phyloP scores from a whole-genome alignment of 2,888 invertebrate genomes.

The Phyto melanocephala region DNA sequence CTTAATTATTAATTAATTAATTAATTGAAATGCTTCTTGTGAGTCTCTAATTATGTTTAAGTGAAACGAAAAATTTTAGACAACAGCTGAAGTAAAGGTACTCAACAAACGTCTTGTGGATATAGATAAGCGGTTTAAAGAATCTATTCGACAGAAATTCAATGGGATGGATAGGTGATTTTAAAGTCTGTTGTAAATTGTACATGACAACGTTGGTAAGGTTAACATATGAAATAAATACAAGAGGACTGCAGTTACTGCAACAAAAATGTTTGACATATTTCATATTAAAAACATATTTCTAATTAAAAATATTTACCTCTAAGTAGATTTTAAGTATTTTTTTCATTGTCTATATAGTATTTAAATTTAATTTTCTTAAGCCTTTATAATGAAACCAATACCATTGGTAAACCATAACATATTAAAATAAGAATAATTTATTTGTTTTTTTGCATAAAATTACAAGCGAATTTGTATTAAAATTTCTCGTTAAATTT shows the following conservation, averaged over 20 bases:
- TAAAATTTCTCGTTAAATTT: too few relatives aligned
- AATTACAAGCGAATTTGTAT: too few relatives aligned
- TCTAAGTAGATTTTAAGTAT: background rate
- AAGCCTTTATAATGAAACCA: too few relatives aligned
- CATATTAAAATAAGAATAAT: too few relatives aligned
- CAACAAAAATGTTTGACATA: too few relatives aligned
- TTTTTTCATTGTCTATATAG: too few relatives aligned
- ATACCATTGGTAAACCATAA: too few relatives aligned
- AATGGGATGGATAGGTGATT: background rate
- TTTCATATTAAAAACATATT: too few relatives aligned
- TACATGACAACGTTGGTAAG: background rate
- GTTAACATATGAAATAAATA: background rate
- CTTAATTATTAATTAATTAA: too few relatives aligned
- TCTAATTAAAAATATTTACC: background rate
- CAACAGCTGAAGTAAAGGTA: background rate
- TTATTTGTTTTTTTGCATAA: too few relatives aligned
- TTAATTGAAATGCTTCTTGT: background rate
- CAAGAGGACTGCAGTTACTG: background rate
- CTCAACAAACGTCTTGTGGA: background rate
- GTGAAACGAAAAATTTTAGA: conserved; percentile 5
- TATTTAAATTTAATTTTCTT: too few relatives aligned
- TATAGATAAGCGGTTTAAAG: background rate
- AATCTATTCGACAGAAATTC: background rate
- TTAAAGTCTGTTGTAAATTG: background rate
- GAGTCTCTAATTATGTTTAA: conserved; percentile 4